Evolutionary conservation across 2,888 invertebrate genomes (phyloP).

Genomic region (Tholera decimalis): DNA sequence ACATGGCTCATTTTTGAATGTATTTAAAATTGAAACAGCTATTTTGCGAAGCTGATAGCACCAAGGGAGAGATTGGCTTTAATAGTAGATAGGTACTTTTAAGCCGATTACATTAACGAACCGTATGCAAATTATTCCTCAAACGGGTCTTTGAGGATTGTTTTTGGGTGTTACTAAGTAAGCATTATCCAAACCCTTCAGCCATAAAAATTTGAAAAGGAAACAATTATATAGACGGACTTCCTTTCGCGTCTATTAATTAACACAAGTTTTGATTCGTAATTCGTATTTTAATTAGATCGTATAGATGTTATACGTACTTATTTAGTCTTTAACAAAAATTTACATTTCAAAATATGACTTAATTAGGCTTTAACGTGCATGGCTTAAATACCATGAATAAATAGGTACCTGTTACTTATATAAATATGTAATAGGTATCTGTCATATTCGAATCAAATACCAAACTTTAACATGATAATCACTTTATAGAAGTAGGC

Average conservation of each 20-base stretch:
- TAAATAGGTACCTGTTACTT: no score
- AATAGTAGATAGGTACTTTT: no score
- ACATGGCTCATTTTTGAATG: not conserved
- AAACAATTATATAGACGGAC: no score
- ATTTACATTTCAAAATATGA: not conserved
- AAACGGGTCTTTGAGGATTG: slow-evolving; percentile 7
- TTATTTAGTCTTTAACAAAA: not conserved
- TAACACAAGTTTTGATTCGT: no score
- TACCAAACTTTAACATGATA: no score
- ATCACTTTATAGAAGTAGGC: no score
- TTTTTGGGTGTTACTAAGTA: slow-evolving; percentile 5
- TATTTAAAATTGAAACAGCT: not conserved
- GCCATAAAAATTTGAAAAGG: no score
- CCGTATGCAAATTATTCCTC: slow-evolving; percentile 30
- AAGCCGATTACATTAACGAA: slow-evolving; percentile 31
- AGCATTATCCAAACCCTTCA: no score
- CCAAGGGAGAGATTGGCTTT: not conserved
- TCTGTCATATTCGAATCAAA: not conserved
- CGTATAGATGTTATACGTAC: no score
- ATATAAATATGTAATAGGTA: not conserved
- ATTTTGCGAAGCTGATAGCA: slow-evolving; percentile 1
- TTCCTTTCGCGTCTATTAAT: no score
- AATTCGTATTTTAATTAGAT: slow-evolving; percentile 19
- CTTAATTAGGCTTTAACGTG: not conserved
- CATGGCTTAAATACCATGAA: not conserved